Base-by-base conservation (phyloP, 2,888 invertebrate genomes). In the Tipula unca region DNA sequence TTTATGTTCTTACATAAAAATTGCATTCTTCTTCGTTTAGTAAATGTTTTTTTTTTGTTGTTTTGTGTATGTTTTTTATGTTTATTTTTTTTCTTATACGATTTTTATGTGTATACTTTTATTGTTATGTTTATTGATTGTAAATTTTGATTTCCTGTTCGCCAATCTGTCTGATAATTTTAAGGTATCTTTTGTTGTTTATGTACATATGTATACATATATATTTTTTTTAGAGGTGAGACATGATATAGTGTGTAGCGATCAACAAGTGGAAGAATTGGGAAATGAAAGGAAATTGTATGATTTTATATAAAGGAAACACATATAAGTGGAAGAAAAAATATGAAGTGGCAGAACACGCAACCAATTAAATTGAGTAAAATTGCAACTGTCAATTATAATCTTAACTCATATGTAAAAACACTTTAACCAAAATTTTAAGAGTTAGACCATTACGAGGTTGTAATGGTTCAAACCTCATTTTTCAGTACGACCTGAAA, bases 1-100 rank as follows among this genome's bases (percentile, higher is more conserved):
- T 69, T 69, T 69, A 69, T 69, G 48, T 69, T 69, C 69, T 69
- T 69, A 69, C 69, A 69, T 69, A 69, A 69, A 69, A 69, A 69
- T 3, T 69, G 69, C 69, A 25, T 69, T 69, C 69, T 69, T 69
- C 69, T 69, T 69, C 69, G 25, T 69, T 69, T 69, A 69, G 69
- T 69, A 1, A 25, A 17, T 17, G 17, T 17, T 17, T n/a, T 48
- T 48, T 32, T 32, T 32, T 32, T 32, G n/a, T 32, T 32, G 4
- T 48, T 54, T 25, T 69, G 69, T 25, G 25, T 69, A 69, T 69
- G 25, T 54, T 6, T 54, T 54, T 54, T 54, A 54, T 54, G 20
- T 69, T 69, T 69, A 69, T 69, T 69, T 48, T 69, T 69, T 25
- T 69, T 6, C 13, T 1, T 69, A 10, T 69, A 69, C 25, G 20